Base-by-base conservation (phyloP, 2,888 invertebrate genomes). In the Drosophila meridiana region DNA sequence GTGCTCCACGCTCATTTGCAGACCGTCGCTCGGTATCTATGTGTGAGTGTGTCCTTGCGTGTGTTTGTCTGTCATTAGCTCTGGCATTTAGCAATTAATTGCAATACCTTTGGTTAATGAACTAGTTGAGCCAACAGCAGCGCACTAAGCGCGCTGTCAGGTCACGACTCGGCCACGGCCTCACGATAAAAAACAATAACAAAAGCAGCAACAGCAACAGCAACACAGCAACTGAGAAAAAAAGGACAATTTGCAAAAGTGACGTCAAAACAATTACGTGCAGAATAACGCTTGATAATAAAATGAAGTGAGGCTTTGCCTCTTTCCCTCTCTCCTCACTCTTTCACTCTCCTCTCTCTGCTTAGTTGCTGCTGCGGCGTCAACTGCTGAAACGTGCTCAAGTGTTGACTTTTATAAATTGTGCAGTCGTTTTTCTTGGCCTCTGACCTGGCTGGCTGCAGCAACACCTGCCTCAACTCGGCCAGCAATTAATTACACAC, bases 361-460 rank as follows among this genome's bases (percentile, higher is more conserved):
- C 11, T 48, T 30, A 20, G 20, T 0, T 53, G 34, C 30, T 28
- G 40, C 20, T 53, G 52, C 14, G 40, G 67, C 50, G 64, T 60
- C 77, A 75, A 87, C 81, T 81, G 80, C 73, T 75, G 72, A 68
- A 86, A 87, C 87, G 87, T 87, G 87, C 88, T 88, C 75, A 87
- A 87, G 87, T 87, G 87, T 78, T 90, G 89, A 89, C 90, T 86
- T 89, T 85, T 89, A 88, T 90, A 90, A 87, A 87, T 87, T 89
- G 90, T 87, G 80, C 78, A 78, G 82, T 84, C 85, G 78, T 82
- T 82, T 80, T 82, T 76, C 74, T 76, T 80, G 53, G 52, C 69
- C 69, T 38, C 32, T 30, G 43, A 59, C 63, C 73, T 69, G 69
- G 9, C 47, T 57, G 61, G 52, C 43, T 53, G 34, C 48, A 67